Evolutionary conservation across 2,888 invertebrate species (phyloP).

Genomic region (Macrophya annulata): DNA sequence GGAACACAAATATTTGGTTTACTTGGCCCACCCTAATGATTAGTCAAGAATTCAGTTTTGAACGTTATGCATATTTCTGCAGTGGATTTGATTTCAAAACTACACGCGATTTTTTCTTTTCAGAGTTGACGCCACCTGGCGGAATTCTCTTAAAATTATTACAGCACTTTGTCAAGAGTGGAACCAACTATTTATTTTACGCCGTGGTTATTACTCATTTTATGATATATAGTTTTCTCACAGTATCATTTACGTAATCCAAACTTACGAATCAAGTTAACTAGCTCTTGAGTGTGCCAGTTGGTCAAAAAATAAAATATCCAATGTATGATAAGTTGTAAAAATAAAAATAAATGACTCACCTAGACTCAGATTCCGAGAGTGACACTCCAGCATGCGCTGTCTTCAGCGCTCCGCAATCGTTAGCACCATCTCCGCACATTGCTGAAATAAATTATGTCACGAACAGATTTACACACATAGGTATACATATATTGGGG

Average conservation of each 20-base stretch:
- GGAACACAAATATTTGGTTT: too few relatives aligned
- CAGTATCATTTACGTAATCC: neutral
- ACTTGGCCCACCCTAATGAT: too few relatives aligned
- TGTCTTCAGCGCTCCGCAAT: constrained; percentile 94
- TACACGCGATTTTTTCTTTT: too few relatives aligned
- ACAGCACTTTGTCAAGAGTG: too few relatives aligned
- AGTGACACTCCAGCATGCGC: constrained; percentile 94
- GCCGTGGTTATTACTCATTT: too few relatives aligned
- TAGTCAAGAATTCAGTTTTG: too few relatives aligned
- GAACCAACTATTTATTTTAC: too few relatives aligned
- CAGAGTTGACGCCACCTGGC: too few relatives aligned
- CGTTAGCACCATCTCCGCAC: constrained; percentile 91
- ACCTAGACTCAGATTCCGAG: constrained; percentile 92
- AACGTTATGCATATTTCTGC: too few relatives aligned
- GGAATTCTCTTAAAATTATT: too few relatives aligned
- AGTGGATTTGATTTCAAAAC: too few relatives aligned
- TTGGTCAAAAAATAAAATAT: neutral
- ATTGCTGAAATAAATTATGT: constrained; percentile 80
- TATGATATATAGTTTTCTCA: neutral
- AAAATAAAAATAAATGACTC: constrained; percentile 54
- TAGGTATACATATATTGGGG: too few relatives aligned
- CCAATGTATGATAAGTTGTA: constrained; percentile 66
- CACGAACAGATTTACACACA: neutral
- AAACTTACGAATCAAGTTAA: neutral
- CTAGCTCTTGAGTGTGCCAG: neutral